A percentile compares a stretch with the other conserved stretches of the same genome.
phyloP scores from a whole-genome alignment of 2,888 invertebrate genomes.

The Oasisia sp. region DNA sequence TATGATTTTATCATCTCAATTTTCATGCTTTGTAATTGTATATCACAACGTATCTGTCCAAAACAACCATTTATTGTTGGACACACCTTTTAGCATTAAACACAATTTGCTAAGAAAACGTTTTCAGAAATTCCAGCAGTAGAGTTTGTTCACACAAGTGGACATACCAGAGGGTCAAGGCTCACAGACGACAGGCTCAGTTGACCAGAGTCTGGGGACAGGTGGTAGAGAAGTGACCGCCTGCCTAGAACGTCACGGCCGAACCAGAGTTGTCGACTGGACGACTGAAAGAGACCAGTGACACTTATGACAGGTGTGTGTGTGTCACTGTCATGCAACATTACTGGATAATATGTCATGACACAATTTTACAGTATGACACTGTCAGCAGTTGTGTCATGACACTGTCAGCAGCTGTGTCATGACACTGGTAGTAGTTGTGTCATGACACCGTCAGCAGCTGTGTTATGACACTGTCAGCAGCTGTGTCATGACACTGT shows the following conservation, averaged over 20 bases:
- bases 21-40: neutral
- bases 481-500: neutral
- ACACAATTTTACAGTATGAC: neutral
- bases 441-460: neutral
- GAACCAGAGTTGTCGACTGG: slow-evolving; percentile 72
- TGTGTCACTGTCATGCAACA: neutral
- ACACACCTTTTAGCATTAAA: neutral
- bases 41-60: neutral
- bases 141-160: neutral
- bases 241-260: slow-evolving; percentile 87
- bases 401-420: neutral
- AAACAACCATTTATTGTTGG: neutral
- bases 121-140: neutral
- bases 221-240: slow-evolving; percentile 78
- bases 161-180: slow-evolving; percentile 49
- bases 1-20: neutral
- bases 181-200: slow-evolving; percentile 54
- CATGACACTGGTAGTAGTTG: neutral
- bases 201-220: slow-evolving; percentile 28
- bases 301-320: neutral
- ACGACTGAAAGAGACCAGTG: slow-evolving; percentile 24
- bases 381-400: neutral
- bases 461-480: neutral
- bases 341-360: neutral
- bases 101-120: neutral